These are phyloP conservation scores for Hirtodrosophila trivittata DNA, from an alignment of 2,888 invertebrate genomes.

Conservation along the genomic window DNA sequence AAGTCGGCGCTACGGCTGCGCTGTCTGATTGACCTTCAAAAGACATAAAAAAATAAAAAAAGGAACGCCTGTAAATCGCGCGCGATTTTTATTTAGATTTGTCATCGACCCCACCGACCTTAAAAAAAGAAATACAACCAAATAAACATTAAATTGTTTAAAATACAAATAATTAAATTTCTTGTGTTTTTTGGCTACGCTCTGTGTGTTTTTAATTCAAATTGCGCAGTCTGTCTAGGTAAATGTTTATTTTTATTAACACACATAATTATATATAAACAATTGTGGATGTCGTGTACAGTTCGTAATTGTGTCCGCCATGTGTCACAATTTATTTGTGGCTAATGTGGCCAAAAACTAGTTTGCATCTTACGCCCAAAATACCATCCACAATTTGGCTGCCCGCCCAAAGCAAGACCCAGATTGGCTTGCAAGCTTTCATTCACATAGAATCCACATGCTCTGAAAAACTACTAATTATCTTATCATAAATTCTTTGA, in stretches of 20 bases:
- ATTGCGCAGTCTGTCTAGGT: constrained; percentile 45
- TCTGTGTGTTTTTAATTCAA: constrained; percentile 49
- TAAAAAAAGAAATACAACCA: constrained; percentile 6
- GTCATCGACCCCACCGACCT: constrained; percentile 52
- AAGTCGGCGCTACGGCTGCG: background rate
- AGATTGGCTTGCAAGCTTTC: constrained; percentile 21
- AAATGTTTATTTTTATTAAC: constrained; percentile 60
- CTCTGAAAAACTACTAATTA: too few species aligned
- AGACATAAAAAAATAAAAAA: constrained; percentile 21
- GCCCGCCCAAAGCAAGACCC: constrained; percentile 23
- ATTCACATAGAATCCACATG: too few species aligned
- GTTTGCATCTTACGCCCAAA: constrained; percentile 46
- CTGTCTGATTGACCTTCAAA: constrained; percentile 46
- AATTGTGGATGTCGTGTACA: constrained; percentile 34
- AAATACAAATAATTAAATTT: constrained; percentile 2
- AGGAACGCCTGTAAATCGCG: constrained; percentile 44
- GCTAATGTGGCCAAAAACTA: constrained; percentile 35
- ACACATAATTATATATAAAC: constrained; percentile 45
- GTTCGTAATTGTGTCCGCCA: constrained; percentile 69
- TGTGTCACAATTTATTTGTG: constrained; percentile 50
- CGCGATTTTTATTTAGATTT: constrained; percentile 46
- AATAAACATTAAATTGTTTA: constrained; percentile 4
- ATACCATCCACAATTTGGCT: constrained; percentile 44
- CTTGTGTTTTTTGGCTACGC: constrained; percentile 31
- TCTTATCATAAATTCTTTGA: too few species aligned